Percentiles rank a stretch among this genome's conserved stretches.
These are phyloP conservation scores for Centropus bengalensis DNA, from an alignment of 2,113 vertebrate species.

Conservation along the genomic window DNA sequence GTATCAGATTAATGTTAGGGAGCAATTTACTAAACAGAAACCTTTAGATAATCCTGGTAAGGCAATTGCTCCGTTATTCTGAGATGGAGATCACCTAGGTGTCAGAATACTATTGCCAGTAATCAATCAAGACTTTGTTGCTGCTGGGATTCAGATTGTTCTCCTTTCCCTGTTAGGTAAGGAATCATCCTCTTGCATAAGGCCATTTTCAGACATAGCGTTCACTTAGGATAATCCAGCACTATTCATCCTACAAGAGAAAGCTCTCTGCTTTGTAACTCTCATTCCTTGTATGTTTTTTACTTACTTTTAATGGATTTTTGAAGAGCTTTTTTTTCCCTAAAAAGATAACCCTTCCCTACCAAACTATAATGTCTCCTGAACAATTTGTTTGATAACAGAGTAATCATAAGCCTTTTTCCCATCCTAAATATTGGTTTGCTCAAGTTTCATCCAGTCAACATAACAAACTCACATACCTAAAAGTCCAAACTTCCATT, in stretches of 20 bases:
- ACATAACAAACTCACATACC: not conserved
- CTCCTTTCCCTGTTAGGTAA: not conserved
- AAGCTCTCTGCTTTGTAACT: not conserved
- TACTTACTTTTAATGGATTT: not conserved
- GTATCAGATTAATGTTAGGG: not conserved
- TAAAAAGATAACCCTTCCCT: not conserved
- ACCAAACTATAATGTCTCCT: not conserved
- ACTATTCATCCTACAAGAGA: not conserved
- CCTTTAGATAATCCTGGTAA: not conserved
- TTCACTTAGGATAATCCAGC: not conserved
- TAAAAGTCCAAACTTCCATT: not conserved
- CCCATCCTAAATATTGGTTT: not conserved
- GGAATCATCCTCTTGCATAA: not conserved
- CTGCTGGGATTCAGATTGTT: not conserved
- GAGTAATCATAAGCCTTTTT: not conserved
- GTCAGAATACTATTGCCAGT: not conserved
- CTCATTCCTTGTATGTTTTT: not conserved
- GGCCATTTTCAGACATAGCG: not conserved
- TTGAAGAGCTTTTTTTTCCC: not conserved
- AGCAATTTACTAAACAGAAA: not conserved
- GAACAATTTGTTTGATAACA: not conserved
- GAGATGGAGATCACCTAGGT: not conserved
- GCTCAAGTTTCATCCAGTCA: not conserved
- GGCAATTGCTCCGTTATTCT: not conserved
- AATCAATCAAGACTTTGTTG: not conserved